These are phyloP conservation scores for Tryphoninae sp. DNA, from an alignment of 2,888 invertebrate genomes.

Conservation along the genomic window DNA sequence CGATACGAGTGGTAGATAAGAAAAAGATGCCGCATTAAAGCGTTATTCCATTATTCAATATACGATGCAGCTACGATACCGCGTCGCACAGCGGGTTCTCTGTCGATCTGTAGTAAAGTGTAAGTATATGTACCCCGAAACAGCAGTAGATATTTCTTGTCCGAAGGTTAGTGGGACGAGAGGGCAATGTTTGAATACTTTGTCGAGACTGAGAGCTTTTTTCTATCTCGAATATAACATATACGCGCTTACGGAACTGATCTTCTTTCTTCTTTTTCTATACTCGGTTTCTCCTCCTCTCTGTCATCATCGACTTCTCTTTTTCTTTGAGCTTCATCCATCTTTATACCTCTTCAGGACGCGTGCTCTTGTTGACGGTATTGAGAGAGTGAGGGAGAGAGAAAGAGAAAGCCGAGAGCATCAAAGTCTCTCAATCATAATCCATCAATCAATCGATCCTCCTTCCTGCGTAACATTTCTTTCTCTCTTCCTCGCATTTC, in stretches of 20 bases:
- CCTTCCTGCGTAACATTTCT: slow-evolving; percentile 27
- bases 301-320: slow-evolving; percentile 9
- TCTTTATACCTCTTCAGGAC: slow-evolving; percentile 38
- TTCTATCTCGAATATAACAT: background rate
- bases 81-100: too few relatives aligned
- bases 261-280: background rate
- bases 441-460: slow-evolving; percentile 45
- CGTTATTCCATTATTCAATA: slow-evolving; percentile 63
- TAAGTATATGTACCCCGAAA: slow-evolving; percentile 7
- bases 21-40: slow-evolving; percentile 57
- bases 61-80: slow-evolving; percentile 19
- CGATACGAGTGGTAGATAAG: background rate
- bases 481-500: slow-evolving; percentile 9
- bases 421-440: slow-evolving; percentile 49
- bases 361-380: slow-evolving; percentile 36
- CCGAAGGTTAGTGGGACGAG: background rate
- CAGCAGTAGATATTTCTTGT: slow-evolving; percentile 18
- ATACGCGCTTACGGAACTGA: background rate
- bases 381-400: too few relatives aligned
- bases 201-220: slow-evolving; percentile 27
- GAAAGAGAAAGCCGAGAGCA: background rate
- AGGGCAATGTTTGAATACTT: slow-evolving; percentile 18
- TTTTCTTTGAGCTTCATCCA: slow-evolving; percentile 38
- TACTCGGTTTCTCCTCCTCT: background rate
- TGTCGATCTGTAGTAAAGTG: slow-evolving; percentile 6